Conservation (phyloP, 1,140 invertebrate species). For the Rhynchophorus ferrugineus region DNA sequence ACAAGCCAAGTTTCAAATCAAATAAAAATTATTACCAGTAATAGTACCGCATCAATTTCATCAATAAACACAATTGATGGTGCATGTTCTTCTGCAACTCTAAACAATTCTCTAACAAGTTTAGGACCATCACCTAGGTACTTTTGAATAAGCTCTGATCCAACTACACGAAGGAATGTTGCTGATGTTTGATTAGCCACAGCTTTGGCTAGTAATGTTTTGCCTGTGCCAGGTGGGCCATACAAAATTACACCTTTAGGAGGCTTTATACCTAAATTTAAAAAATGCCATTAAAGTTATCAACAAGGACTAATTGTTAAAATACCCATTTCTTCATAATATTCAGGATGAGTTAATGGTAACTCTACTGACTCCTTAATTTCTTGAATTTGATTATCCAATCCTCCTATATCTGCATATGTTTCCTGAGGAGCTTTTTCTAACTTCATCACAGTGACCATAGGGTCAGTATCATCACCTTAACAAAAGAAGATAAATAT, state of each 20-base stretch:
- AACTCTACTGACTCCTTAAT: slow-evolving; percentile 99
- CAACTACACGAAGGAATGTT: slow-evolving; percentile 96
- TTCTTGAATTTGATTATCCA: slow-evolving; percentile 99
- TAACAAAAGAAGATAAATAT: background rate
- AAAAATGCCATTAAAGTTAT: slow-evolving; percentile 4
- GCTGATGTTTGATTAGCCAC: slow-evolving; percentile 99
- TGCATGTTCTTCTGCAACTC: slow-evolving; percentile 98
- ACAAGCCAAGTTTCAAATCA: background rate
- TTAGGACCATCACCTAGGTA: slow-evolving; percentile 99
- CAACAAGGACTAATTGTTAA: slow-evolving; percentile 2
- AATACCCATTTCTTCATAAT: slow-evolving; percentile 98
- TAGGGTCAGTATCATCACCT: slow-evolving; percentile 99
- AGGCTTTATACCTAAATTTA: slow-evolving; percentile 69
- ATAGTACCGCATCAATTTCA: slow-evolving; percentile 94
- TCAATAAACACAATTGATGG: slow-evolving; percentile 99
- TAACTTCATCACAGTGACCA: slow-evolving; percentile 99
- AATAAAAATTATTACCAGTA: background rate
- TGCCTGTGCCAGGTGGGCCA: slow-evolving; percentile 96
- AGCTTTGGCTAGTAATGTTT: slow-evolving; percentile 96
- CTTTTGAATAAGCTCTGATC: slow-evolving; percentile 98
- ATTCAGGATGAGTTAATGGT: slow-evolving; percentile 98
- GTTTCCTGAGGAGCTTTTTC: slow-evolving; percentile 99
- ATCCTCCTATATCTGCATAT: slow-evolving; percentile 98
- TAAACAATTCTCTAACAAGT: slow-evolving; percentile 92
- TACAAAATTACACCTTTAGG: slow-evolving; percentile 99